A percentile compares a stretch with the other conserved stretches of the same genome.
These are phyloP conservation scores for Caenorhabditis sp. DNA, from an alignment of 2,888 invertebrate genomes.

Conservation along the genomic window DNA sequence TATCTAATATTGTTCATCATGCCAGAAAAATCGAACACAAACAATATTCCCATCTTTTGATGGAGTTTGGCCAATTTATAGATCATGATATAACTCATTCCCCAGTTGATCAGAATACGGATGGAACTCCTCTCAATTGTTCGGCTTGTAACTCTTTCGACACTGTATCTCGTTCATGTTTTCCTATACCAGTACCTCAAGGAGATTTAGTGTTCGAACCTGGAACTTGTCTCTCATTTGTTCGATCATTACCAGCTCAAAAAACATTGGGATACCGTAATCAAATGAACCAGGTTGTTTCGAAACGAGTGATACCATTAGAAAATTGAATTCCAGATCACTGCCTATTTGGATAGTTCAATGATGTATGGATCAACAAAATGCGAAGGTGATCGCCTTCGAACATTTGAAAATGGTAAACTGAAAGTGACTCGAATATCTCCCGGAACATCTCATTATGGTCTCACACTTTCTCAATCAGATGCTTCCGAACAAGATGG, in stretches of 20 bases:
- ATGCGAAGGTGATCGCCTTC: conserved; percentile 60
- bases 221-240: conserved; percentile 74
- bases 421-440: conserved; percentile 55
- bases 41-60: conserved; percentile 63
- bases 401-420: conserved; percentile 61
- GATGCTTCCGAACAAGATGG: conserved; percentile 77
- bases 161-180: conserved; percentile 90
- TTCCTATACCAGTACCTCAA: conserved; percentile 87
- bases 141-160: conserved; percentile 81
- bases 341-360: conserved; percentile 75
- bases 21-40: conserved; percentile 32
- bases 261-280: conserved; percentile 75
- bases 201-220: conserved; percentile 88
- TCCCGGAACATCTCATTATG: conserved; percentile 18
- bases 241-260: conserved; percentile 88
- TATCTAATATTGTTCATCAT: conserved; percentile 84
- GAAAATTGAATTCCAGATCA: conserved; percentile 71
- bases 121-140: conserved; percentile 66
- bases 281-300: conserved; percentile 74
- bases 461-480: conserved; percentile 45
- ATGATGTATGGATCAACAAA: conserved; percentile 69
- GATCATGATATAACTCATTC: conserved; percentile 70
- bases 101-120: conserved; percentile 58
- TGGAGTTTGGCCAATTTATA: conserved; percentile 70
- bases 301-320: too few relatives aligned